These are phyloP conservation scores for Rapana venosa DNA, from an alignment of 2,888 invertebrate genomes.

Conservation along the genomic window DNA sequence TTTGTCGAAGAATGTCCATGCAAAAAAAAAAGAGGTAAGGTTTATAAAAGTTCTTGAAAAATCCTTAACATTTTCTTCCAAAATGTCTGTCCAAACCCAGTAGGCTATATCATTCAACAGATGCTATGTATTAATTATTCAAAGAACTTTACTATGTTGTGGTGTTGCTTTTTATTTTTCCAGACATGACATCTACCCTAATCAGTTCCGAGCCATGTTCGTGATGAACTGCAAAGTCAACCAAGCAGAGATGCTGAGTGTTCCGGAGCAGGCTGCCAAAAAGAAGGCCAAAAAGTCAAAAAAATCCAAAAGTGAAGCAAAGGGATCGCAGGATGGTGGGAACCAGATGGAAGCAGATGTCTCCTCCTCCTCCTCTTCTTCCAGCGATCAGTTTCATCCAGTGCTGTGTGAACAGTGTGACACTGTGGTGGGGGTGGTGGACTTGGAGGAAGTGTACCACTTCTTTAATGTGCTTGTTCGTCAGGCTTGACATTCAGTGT, in stretches of 20 bases:
- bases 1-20: too few species aligned
- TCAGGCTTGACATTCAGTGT: conserved; percentile 57
- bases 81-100: too few species aligned
- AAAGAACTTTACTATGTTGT: not conserved
- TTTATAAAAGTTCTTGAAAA: too few species aligned
- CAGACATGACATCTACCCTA: conserved; percentile 80
- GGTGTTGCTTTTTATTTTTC: conserved; percentile 44
- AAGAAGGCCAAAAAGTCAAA: conserved; percentile 60
- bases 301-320: not conserved
- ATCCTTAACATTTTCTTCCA: too few species aligned
- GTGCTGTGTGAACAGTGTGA: conserved; percentile 81
- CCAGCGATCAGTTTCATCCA: conserved; percentile 79
- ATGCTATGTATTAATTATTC: not conserved
- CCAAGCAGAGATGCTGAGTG: conserved; percentile 69
- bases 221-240: conserved; percentile 81
- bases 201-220: conserved; percentile 83
- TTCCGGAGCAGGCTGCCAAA: conserved; percentile 71
- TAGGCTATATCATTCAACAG: not conserved
- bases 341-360: not conserved
- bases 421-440: conserved; percentile 81
- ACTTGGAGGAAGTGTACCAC: conserved; percentile 82
- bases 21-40: too few species aligned
- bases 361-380: not conserved
- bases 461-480: conserved; percentile 82
- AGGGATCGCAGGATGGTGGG: not conserved